Percentiles rank a stretch among this genome's conserved stretches.
phyloP scores from a whole-genome alignment of 2,888 invertebrate species.

The Drosophila austrosaltans region DNA sequence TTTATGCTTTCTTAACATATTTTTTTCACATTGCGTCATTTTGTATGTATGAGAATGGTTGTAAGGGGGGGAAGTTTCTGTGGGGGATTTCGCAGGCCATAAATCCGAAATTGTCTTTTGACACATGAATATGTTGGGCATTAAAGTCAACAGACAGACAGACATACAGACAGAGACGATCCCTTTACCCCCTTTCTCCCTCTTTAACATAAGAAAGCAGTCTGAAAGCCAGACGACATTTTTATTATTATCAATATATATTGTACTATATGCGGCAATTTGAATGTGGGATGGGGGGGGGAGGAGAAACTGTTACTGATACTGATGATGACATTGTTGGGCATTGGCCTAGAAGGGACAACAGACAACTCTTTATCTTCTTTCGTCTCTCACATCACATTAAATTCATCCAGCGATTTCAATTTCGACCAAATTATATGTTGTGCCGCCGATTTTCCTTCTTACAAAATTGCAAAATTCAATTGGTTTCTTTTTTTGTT shows the following conservation, averaged over 20 bases:
- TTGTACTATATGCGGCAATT: slow-evolving; percentile 12
- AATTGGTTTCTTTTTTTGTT: slow-evolving; percentile 23
- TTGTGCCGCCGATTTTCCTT: slow-evolving; percentile 19
- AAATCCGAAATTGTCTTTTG: slow-evolving; percentile 81
- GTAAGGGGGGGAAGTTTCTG: slow-evolving; percentile 1
- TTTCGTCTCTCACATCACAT: not conserved
- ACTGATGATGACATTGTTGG: slow-evolving; percentile 66
- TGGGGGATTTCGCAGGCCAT: slow-evolving; percentile 72
- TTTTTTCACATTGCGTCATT: slow-evolving; percentile 49
- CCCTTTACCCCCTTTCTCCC: slow-evolving; percentile 10
- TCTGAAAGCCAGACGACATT: slow-evolving; percentile 61
- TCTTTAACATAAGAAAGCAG: slow-evolving; percentile 10
- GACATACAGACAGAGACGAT: slow-evolving; percentile 41
- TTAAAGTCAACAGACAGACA: slow-evolving; percentile 57
- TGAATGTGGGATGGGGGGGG: slow-evolving; percentile 26
- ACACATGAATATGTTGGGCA: slow-evolving; percentile 81
- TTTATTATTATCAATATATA: slow-evolving; percentile 72
- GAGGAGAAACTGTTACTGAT: slow-evolving; percentile 20
- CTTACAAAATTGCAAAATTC: slow-evolving; percentile 14
- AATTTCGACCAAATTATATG: slow-evolving; percentile 13
- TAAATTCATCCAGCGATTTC: slow-evolving; percentile 7
- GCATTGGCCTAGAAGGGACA: slow-evolving; percentile 60
- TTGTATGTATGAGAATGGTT: slow-evolving; percentile 4
- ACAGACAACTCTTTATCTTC: slow-evolving; percentile 5
- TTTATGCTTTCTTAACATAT: slow-evolving; percentile 79